These are phyloP conservation scores for Elysia crispata DNA, from an alignment of 2,888 invertebrate species.

Conservation along the genomic window DNA sequence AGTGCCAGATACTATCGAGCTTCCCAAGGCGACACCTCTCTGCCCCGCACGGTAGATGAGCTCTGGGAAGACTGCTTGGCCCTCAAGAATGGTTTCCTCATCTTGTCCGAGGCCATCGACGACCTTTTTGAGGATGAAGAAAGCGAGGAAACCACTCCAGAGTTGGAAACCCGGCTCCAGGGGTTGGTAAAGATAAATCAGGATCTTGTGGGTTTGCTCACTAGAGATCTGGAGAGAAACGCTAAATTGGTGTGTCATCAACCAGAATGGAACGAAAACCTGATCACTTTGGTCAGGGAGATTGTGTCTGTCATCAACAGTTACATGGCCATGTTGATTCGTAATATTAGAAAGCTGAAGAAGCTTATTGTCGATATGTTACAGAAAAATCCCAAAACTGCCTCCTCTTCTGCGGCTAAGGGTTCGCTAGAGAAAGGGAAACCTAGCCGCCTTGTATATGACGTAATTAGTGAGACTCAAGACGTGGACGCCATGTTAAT, in stretches of 20 bases:
- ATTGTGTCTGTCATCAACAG: conserved; percentile 32
- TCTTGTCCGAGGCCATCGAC: conserved; percentile 27
- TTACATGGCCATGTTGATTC: conserved; percentile 43
- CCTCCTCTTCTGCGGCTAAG: background rate
- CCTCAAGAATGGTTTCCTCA: background rate
- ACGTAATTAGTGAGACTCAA: conserved; percentile 30
- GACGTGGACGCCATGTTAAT: conserved; percentile 44
- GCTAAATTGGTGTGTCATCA: conserved; percentile 25
- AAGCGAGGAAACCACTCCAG: background rate
- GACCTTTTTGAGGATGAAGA: conserved; percentile 22
- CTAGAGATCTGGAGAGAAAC: conserved; percentile 21
- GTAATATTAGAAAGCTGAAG: conserved; percentile 30
- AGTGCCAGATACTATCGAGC: background rate
- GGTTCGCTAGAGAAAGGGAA: background rate
- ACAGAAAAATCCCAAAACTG: background rate
- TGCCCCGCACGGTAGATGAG: conserved; percentile 9
- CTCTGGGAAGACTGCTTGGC: conserved; percentile 19
- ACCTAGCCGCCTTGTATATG: background rate
- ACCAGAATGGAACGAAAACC: background rate
- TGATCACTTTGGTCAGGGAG: conserved; percentile 20
- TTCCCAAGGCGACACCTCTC: background rate
- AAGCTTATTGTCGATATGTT: conserved; percentile 22
- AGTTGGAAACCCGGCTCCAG: conserved; percentile 20
- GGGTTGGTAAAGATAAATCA: conserved; percentile 11
- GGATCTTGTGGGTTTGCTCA: background rate